phyloP scores from a whole-genome alignment of 2,888 invertebrate genomes.

The Lasioglossum figueresi region DNA sequence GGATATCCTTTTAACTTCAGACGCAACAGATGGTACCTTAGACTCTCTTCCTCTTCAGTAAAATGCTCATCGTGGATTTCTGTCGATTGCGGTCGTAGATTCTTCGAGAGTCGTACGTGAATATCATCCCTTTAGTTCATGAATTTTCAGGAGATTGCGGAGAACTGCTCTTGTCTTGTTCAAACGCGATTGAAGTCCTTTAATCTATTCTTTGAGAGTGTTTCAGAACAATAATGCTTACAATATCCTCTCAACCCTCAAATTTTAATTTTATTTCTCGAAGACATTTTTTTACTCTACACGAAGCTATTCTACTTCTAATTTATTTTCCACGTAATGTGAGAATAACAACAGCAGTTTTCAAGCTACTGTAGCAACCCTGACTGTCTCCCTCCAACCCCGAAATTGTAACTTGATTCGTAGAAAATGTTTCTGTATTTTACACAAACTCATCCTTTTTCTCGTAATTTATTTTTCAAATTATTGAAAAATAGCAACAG shows the following conservation, averaged over 20 bases:
- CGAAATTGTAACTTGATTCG: not conserved
- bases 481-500: not conserved
- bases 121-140: not conserved
- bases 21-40: conserved; percentile 5
- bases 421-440: not conserved
- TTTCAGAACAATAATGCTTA: not conserved
- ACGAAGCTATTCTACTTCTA: not conserved
- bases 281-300: not conserved
- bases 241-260: not conserved
- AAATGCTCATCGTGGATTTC: not conserved
- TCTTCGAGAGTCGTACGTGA: not conserved
- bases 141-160: not conserved
- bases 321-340: not conserved
- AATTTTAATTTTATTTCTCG: not conserved
- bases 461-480: not conserved
- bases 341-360: not conserved
- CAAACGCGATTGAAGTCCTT: not conserved
- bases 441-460: not conserved
- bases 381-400: not conserved
- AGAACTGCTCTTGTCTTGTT: not conserved
- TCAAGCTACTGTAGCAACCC: not conserved
- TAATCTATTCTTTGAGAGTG: not conserved
- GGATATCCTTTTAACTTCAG: not conserved
- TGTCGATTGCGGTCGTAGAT: not conserved
- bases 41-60: not conserved